Percentiles rank a stretch among this genome's conserved stretches.
phyloP scores from a whole-genome alignment of 53 echinoderm and acorn worm species.

The Echinarachnius parma region DNA sequence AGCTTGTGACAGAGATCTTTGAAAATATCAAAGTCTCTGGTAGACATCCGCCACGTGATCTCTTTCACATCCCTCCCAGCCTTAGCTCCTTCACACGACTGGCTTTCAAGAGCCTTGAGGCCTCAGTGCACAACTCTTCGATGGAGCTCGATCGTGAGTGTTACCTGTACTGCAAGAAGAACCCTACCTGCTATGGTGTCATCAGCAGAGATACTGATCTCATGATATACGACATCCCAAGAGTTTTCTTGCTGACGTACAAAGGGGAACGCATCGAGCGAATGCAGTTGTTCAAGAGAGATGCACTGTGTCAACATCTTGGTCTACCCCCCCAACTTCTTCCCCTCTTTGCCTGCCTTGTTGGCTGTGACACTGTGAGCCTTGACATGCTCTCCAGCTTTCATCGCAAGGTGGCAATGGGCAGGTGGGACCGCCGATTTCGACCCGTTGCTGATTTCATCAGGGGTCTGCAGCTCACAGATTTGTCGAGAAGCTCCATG shows the following conservation, averaged over 20 bases:
- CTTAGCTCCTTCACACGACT: conserved; percentile 19
- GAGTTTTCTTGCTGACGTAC: conserved; percentile 33
- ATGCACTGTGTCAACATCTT: conserved; percentile 48
- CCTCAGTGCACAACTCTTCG: conserved; percentile 30
- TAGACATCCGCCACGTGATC: conserved; percentile 34
- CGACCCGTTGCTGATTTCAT: conserved; percentile 29
- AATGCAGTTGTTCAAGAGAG: conserved; percentile 45
- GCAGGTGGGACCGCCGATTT: conserved; percentile 12
- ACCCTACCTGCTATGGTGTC: conserved; percentile 52
- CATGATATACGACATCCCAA: conserved; percentile 61
- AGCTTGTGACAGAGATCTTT: conserved; percentile 41
- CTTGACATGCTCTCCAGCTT: conserved; percentile 24
- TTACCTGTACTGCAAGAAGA: conserved; percentile 41
- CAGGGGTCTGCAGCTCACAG: conserved; percentile 19
- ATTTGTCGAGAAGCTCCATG: conserved; percentile 5
- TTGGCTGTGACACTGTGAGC: conserved; percentile 58
- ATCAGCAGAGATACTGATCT: conserved; percentile 64
- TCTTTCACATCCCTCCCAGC: conserved; percentile 46
- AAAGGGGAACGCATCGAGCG: conserved; percentile 12
- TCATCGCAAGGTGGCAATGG: conserved; percentile 42
- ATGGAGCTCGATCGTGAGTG: conserved; percentile 64
- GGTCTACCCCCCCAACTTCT: conserved; percentile 43
- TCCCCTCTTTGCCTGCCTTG: conserved; percentile 63
- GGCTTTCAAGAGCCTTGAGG: conserved; percentile 56
- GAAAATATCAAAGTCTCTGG: conserved; percentile 48